Conservation (phyloP, 2,113 vertebrate species). For the Procapra przewalskii region DNA sequence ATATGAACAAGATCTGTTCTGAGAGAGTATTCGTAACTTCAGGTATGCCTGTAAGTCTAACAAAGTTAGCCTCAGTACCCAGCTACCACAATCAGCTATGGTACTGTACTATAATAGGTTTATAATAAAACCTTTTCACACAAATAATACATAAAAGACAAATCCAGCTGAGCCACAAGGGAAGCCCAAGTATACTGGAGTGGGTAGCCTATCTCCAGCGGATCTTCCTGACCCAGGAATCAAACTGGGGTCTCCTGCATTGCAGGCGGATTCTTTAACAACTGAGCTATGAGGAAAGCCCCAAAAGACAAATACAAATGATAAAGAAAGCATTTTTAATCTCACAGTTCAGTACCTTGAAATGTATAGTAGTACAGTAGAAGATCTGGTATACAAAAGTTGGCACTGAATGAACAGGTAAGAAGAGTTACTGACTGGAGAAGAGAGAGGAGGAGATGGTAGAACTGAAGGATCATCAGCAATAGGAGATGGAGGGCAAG, state of each 20-base stretch:
- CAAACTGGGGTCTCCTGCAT: neutral
- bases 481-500: neutral
- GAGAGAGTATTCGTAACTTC: neutral
- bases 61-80: neutral
- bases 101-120: neutral
- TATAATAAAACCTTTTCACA: neutral
- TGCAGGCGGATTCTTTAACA: fast-evolving
- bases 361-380: neutral
- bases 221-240: neutral
- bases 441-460: neutral
- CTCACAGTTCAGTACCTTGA: neutral
- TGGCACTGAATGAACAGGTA: neutral
- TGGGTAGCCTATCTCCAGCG: neutral
- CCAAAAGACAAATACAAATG: neutral
- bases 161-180: neutral
- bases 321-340: neutral
- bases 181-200: neutral
- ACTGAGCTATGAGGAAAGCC: neutral
- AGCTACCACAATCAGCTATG: neutral
- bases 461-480: neutral
- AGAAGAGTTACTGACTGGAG: neutral
- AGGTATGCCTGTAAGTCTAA: neutral
- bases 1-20: neutral
- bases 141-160: neutral
- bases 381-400: neutral